Conservation (phyloP, 2,113 vertebrate species). For the Nothoprocta pentlandii region DNA sequence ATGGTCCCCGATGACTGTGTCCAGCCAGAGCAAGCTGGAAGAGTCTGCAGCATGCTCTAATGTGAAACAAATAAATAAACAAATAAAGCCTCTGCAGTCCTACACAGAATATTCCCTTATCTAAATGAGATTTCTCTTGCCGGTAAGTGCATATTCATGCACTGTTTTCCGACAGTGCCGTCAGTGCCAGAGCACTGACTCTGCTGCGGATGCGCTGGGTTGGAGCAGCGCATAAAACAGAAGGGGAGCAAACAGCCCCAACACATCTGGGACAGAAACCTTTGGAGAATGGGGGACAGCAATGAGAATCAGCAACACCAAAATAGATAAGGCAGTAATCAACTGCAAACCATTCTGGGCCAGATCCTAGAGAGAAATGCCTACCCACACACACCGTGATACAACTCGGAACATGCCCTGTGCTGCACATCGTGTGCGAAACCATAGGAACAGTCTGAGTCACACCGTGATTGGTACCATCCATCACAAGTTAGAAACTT, state of each 20-base stretch:
- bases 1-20: neutral
- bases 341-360: conserved; percentile 32
- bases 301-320: conserved; percentile 9
- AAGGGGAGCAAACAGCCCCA: neutral
- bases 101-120: neutral
- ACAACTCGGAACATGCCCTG: conserved; percentile 15
- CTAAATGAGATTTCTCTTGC: neutral
- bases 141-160: neutral
- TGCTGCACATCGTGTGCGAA: conserved; percentile 3
- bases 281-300: neutral
- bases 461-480: conserved; percentile 61
- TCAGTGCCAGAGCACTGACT: neutral
- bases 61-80: neutral
- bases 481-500: conserved; percentile 63
- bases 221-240: neutral
- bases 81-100: fast-evolving
- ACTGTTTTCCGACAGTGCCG: neutral
- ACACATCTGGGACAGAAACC: conserved; percentile 11
- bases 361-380: conserved; percentile 19
- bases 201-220: neutral
- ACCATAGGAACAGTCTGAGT: conserved; percentile 55
- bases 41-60: neutral
- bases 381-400: conserved; percentile 30
- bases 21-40: neutral
- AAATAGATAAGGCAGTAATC: conserved; percentile 26